Percentiles rank a stretch among this genome's conserved stretches.
These are phyloP conservation scores for Scomber scombrus DNA, from an alignment of 2,113 vertebrate genomes.

Conservation along the genomic window DNA sequence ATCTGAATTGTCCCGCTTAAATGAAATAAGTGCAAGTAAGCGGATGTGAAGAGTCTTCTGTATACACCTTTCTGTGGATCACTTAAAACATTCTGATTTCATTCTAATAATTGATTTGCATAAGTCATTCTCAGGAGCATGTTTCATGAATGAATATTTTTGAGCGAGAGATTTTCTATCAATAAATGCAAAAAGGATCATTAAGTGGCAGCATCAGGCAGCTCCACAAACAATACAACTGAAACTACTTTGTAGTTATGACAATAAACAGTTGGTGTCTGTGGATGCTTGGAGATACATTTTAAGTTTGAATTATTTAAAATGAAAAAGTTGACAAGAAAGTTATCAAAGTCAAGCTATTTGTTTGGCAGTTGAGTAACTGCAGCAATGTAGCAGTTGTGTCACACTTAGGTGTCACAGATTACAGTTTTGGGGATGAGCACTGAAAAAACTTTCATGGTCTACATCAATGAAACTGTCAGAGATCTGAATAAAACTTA, in stretches of 20 bases:
- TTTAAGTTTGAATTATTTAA: constrained; percentile 1
- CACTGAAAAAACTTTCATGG: not conserved
- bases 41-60: not conserved
- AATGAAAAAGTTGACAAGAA: not conserved
- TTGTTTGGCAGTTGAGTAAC: not conserved
- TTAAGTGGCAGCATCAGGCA: not conserved
- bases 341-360: not conserved
- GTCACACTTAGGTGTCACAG: not conserved
- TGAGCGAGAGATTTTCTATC: not conserved
- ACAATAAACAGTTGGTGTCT: not conserved
- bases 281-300: not conserved
- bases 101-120: not conserved
- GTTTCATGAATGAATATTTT: not conserved
- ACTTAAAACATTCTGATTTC: not conserved
- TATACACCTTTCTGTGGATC: too few species aligned
- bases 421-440: not conserved
- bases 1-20: not conserved
- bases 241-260: not conserved
- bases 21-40: not conserved
- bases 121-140: not conserved
- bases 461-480: not conserved
- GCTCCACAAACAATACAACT: not conserved
- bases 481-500: not conserved
- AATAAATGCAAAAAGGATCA: not conserved
- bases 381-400: not conserved